Evolutionary conservation across 2,113 vertebrate genomes (phyloP), one percentile per base, ranked within the genome.

Genomic region (Oryzias melastigma): DNA sequence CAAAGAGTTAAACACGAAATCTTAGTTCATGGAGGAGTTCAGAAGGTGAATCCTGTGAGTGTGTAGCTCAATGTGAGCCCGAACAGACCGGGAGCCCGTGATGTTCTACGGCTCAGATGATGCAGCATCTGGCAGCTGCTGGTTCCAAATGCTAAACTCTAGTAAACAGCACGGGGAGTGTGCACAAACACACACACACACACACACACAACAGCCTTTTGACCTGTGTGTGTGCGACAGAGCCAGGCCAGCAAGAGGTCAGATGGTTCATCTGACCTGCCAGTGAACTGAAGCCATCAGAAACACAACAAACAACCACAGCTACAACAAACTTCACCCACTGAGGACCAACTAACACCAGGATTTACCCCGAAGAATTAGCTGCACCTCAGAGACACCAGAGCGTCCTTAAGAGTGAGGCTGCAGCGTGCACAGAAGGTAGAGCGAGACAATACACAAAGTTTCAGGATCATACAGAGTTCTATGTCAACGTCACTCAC

Each of bases 241-340:
- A 13, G 43, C 6, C 77, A 48, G 68, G 71, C 49, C 62, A 57
- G 20, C 6, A 18, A 44, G 57, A 77, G 82, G 78, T 82, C 78
- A 81, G 45, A 78, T 68, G 73, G 84, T 85, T 85, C 77, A 81
- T 62, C 64, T 62, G 77, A 79, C 72, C 77, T 52, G 67, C 29
- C 43, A 19, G 50, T 77, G 58, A 62, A 64, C 45, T 51, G n/a
- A 44, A 43, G 52, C 59, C 41, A 53, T 69, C 67, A 70, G 46
- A 57, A 19, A 49, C 52, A 61, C 50, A 52, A 25, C 51, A 68
- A 44, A 75, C 59, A 41, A 46, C 48, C 41, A 53, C 0, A 48
- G 48, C 18, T 7, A 62, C 25, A 19, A 27, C 45, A 59, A 55
- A 19, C 44, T 27, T 16, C 45, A 40, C 27, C 18, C 29, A 45